These are phyloP conservation scores for Brachyalestes nurse DNA, from an alignment of 2,797 vertebrate species.

Conservation along the genomic window DNA sequence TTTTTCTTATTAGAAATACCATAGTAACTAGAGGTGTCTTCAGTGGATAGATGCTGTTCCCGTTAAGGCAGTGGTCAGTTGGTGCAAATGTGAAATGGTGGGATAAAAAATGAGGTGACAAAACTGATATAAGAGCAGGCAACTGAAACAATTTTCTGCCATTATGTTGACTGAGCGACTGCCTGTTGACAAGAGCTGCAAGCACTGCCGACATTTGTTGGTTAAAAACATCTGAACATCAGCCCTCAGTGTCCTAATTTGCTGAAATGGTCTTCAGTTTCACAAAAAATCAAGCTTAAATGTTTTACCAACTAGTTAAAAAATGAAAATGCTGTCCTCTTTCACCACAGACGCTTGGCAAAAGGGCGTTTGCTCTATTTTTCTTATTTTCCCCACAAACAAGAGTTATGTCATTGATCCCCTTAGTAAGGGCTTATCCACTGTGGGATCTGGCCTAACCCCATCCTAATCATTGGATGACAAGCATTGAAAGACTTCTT, in stretches of 20 bases:
- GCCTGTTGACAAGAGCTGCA: neutral
- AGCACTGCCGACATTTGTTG: neutral
- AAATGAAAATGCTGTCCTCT: neutral
- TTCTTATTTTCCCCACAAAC: neutral
- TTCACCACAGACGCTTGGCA: neutral
- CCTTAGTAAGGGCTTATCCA: neutral
- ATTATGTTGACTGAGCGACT: neutral
- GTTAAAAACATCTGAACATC: neutral
- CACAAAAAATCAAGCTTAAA: neutral
- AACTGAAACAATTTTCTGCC: conserved; percentile 18
- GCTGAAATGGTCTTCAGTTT: neutral
- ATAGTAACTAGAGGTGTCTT: neutral
- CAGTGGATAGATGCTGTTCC: neutral
- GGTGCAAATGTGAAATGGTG: no score
- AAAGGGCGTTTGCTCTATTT: neutral
- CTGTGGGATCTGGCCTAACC: neutral
- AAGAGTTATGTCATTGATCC: neutral
- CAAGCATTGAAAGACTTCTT: no score
- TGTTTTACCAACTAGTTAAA: neutral
- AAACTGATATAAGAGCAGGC: neutral
- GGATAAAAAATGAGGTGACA: no score
- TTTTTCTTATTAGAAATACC: neutral
- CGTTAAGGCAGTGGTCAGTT: neutral
- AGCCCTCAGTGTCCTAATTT: neutral
- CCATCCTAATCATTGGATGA: neutral